Evolutionary conservation across 2,888 invertebrate species (phyloP).

Genomic region (Gisinianus flammeolus): DNA sequence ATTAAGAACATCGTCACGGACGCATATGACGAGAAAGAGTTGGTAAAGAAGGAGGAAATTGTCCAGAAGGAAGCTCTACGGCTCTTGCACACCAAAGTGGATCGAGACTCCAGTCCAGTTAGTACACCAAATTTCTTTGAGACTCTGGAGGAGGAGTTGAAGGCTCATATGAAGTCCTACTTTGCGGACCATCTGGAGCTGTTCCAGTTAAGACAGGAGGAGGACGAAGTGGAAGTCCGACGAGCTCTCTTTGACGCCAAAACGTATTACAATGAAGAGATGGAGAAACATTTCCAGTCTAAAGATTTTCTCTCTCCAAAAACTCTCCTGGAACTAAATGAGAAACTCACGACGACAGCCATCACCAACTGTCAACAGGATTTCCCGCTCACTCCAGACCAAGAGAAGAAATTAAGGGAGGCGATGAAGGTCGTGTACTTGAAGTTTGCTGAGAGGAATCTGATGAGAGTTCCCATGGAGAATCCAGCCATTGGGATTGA

Average conservation of each 20-base stretch:
- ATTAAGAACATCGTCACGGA: neutral
- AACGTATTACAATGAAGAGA: conserved; percentile 23
- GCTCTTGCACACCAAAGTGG: neutral
- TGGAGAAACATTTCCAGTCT: conserved; percentile 5
- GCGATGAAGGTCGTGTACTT: conserved; percentile 15
- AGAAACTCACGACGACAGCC: neutral
- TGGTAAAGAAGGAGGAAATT: too few relatives aligned
- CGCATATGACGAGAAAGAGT: neutral
- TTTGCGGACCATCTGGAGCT: neutral
- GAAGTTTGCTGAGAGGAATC: conserved; percentile 11
- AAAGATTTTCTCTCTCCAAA: neutral
- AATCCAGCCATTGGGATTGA: conserved; percentile 48
- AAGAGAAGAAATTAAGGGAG: conserved; percentile 21
- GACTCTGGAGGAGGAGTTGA: neutral
- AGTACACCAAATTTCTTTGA: neutral
- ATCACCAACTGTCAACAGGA: conserved; percentile 14
- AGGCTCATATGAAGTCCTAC: neutral
- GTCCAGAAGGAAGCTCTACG: too few relatives aligned
- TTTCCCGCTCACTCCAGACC: neutral
- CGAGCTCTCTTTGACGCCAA: neutral
- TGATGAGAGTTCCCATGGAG: neutral
- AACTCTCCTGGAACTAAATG: neutral
- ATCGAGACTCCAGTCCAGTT: neutral
- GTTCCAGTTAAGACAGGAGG: neutral
- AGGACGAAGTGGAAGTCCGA: neutral